Conservation (phyloP, 1,140 invertebrate genomes). For the Drosophila subobscura region DNA sequence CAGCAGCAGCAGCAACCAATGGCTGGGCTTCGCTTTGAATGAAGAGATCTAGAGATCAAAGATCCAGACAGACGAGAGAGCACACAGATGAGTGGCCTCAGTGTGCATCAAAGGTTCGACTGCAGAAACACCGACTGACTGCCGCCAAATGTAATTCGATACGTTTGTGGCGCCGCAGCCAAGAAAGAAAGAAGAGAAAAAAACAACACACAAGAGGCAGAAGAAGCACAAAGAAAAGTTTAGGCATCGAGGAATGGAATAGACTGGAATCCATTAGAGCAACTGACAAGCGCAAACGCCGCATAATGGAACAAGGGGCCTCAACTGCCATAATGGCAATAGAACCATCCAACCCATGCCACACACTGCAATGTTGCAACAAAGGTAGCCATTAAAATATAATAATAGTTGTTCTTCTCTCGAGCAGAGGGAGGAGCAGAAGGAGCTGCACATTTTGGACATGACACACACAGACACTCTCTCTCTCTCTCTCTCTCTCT, state of each 20-base stretch:
- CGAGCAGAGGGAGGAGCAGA: constrained; percentile 23
- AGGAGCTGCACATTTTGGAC: constrained; percentile 72
- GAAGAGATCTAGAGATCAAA: constrained; percentile 8
- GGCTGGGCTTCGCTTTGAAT: background rate
- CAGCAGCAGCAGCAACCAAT: constrained; percentile 12
- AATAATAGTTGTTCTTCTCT: constrained; percentile 71
- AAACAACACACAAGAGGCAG: constrained; percentile 1
- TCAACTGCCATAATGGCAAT: constrained; percentile 68
- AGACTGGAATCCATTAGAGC: constrained; percentile 64
- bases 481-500: no score
- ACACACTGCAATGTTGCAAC: constrained; percentile 55
- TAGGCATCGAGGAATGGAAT: constrained; percentile 1
- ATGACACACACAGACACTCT: constrained; percentile 51
- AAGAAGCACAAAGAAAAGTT: no score
- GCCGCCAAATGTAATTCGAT: constrained; percentile 69
- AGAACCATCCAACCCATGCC: constrained; percentile 50
- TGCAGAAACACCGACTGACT: constrained; percentile 18
- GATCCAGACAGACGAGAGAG: background rate
- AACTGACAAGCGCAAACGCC: constrained; percentile 59
- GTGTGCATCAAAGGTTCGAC: constrained; percentile 57
- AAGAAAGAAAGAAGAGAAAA: constrained; percentile 12
- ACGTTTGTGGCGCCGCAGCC: constrained; percentile 67
- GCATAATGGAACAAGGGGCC: constrained; percentile 72
- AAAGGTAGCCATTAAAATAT: constrained; percentile 79
- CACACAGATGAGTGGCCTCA: constrained; percentile 16